Percentiles rank a stretch among this genome's conserved stretches.
phyloP scores from a whole-genome alignment of 2,113 vertebrate species.

The Coregonus clupeaformis region DNA sequence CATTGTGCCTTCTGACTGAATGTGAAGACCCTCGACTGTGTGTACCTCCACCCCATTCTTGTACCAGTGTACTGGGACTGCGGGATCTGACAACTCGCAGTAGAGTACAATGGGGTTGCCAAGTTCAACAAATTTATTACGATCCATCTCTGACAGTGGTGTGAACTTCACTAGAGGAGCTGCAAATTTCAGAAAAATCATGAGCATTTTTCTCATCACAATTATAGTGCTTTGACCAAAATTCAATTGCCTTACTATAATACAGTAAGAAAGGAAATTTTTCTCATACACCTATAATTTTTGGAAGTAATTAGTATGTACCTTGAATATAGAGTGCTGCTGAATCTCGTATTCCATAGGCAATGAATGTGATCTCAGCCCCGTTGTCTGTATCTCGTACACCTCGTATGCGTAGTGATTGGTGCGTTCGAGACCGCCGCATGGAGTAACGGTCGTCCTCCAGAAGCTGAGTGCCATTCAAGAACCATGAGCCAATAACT shows the following conservation, averaged over 20 bases:
- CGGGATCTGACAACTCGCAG: slow-evolving; percentile 77
- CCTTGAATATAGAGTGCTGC: slow-evolving; percentile 89
- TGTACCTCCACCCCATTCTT: slow-evolving; percentile 76
- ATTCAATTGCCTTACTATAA: background rate
- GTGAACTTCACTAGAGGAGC: slow-evolving; percentile 79
- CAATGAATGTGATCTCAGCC: slow-evolving; percentile 84
- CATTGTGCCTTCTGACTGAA: slow-evolving; percentile 80
- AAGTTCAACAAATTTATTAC: slow-evolving; percentile 80
- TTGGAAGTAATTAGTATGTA: slow-evolving; percentile 45
- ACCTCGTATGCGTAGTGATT: slow-evolving; percentile 78
- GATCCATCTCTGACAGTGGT: slow-evolving; percentile 77
- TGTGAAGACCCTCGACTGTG: slow-evolving; percentile 72
- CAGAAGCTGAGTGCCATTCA: slow-evolving; percentile 80
- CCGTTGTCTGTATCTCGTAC: slow-evolving; percentile 78
- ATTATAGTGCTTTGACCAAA: background rate
- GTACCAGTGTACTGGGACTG: slow-evolving; percentile 74
- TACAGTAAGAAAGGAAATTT: background rate
- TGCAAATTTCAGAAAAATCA: slow-evolving; percentile 47
- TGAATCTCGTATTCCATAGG: slow-evolving; percentile 79
- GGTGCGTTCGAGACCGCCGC: slow-evolving; percentile 73
- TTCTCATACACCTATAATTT: background rate
- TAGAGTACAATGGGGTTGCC: slow-evolving; percentile 80
- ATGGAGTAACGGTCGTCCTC: slow-evolving; percentile 72
- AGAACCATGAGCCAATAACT: slow-evolving; percentile 85
- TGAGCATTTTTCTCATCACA: background rate